Base-by-base conservation (phyloP, 1,140 invertebrate species). In the Calephelis nemesis region DNA sequence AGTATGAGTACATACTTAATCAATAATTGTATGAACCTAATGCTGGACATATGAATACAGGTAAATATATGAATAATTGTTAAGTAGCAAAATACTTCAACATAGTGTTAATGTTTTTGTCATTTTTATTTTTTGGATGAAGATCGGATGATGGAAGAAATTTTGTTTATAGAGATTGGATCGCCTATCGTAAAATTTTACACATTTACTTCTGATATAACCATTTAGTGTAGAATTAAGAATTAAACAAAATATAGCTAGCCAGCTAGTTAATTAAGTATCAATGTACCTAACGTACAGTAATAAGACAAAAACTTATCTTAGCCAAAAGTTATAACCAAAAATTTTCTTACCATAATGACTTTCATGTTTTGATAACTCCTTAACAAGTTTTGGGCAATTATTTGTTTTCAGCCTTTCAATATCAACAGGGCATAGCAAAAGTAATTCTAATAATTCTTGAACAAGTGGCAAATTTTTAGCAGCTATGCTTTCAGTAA, bases 381-480 rank as follows among this genome's bases (percentile, higher is more conserved):
- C 95, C 91, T 98, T 98, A 19, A 99, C 96, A 48, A 98, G 92
- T 91, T 98, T 98, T 2, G 98, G 97, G 75, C 97, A 96, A 75
- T 96, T 96, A 85, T 98, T 98, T 72, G 96, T 95, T 87, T 98
- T 98, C 15, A 99, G 92, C 52, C 97, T 92, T 76, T 97, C 95
- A 39, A 98, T 95, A 83, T 97, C 97, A 48, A 98, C 96, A 13
- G 98, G 98, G 69, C 97, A 96, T 4, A 96, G 89, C 40, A 97
- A 90, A 15, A 98, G 93, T 4, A 99, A 92, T 81, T 96, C 96
- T 45, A 98, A 90, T 30, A 99, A 93, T 88, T 98, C 97, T 79
- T 95, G 93, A 11, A 98, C 95, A 15, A 99, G 92, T 19, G 97
- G 94, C 94, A 95, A 96, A 92, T 98, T 98, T 87, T 96, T 95